phyloP scores from a whole-genome alignment of 2,113 vertebrate genomes.

The Nannospalax galili region DNA sequence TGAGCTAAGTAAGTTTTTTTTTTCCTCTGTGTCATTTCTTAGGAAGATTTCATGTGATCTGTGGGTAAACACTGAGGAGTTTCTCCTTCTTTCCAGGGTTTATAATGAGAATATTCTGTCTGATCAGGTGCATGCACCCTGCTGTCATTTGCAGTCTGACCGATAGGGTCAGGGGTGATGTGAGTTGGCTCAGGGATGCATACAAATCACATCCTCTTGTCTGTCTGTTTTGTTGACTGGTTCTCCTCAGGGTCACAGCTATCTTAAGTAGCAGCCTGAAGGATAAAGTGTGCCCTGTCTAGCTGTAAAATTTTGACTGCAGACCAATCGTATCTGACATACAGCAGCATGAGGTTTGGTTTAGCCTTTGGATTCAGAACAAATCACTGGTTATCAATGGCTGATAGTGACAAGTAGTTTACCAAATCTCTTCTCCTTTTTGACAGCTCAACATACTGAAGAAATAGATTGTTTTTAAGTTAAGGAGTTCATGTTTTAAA shows the following conservation, averaged over 20 bases:
- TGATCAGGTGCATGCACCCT: slow-evolving; percentile 90
- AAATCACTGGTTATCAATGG: slow-evolving; percentile 90
- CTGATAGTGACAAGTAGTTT: slow-evolving; percentile 88
- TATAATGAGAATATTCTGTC: slow-evolving; percentile 91
- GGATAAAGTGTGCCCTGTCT: slow-evolving; percentile 91
- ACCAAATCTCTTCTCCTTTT: slow-evolving; percentile 84
- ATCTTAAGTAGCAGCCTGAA: slow-evolving; percentile 91
- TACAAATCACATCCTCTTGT: slow-evolving; percentile 93
- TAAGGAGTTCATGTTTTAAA: slow-evolving; percentile 80
- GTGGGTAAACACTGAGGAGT: slow-evolving; percentile 86
- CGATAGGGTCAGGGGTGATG: slow-evolving; percentile 90
- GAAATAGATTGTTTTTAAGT: slow-evolving; percentile 81
- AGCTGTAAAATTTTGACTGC: slow-evolving; percentile 90
- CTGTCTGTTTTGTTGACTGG: slow-evolving; percentile 93
- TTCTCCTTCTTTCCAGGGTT: slow-evolving; percentile 86
- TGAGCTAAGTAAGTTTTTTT: slow-evolving; percentile 83
- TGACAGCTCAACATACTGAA: slow-evolving; percentile 81
- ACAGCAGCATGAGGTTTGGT: slow-evolving; percentile 89
- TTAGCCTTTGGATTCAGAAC: slow-evolving; percentile 89
- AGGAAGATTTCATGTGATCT: slow-evolving; percentile 86
- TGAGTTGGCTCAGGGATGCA: slow-evolving; percentile 88
- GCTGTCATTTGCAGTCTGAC: slow-evolving; percentile 91
- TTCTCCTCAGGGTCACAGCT: slow-evolving; percentile 91
- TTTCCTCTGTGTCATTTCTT: slow-evolving; percentile 86
- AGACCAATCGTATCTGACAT: slow-evolving; percentile 90